phyloP scores from a whole-genome alignment of 2,113 vertebrate species.

The Uria aalge region DNA sequence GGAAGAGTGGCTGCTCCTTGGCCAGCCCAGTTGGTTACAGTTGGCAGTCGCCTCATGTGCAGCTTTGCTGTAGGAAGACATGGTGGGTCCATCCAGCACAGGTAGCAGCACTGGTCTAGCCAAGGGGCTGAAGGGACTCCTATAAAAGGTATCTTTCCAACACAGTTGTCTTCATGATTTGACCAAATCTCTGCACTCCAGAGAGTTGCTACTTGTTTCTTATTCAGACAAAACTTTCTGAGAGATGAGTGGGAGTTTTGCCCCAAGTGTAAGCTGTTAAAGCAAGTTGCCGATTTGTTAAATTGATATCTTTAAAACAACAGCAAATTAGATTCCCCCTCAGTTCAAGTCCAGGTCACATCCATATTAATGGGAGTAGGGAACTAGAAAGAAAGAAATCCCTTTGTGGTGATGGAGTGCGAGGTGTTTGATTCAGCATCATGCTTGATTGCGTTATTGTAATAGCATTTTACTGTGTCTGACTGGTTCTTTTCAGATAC shows the following conservation, averaged over 20 bases:
- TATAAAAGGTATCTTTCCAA: neutral
- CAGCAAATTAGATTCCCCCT: neutral
- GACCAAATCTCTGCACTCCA: rapidly evolving
- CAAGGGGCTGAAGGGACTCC: rapidly evolving
- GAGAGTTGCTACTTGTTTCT: neutral
- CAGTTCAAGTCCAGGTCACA: neutral
- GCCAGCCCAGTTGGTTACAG: neutral
- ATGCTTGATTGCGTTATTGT: neutral
- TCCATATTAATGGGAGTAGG: neutral
- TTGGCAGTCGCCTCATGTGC: rapidly evolving
- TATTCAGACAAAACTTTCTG: neutral
- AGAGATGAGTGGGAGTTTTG: neutral
- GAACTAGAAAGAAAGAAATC: constrained; percentile 10
- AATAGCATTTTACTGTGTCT: constrained; percentile 14
- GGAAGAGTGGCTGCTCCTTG: neutral
- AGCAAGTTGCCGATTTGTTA: constrained; percentile 1
- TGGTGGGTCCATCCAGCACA: neutral
- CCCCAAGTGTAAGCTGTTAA: neutral
- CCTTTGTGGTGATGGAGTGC: neutral
- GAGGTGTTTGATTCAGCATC: constrained; percentile 17
- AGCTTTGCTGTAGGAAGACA: neutral
- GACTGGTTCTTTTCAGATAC: neutral
- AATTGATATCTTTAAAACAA: constrained; percentile 3
- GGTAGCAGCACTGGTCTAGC: neutral
- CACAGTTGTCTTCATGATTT: neutral